Base-by-base conservation (phyloP, 2,797 vertebrate genomes). In the Denticeps clupeoides region DNA sequence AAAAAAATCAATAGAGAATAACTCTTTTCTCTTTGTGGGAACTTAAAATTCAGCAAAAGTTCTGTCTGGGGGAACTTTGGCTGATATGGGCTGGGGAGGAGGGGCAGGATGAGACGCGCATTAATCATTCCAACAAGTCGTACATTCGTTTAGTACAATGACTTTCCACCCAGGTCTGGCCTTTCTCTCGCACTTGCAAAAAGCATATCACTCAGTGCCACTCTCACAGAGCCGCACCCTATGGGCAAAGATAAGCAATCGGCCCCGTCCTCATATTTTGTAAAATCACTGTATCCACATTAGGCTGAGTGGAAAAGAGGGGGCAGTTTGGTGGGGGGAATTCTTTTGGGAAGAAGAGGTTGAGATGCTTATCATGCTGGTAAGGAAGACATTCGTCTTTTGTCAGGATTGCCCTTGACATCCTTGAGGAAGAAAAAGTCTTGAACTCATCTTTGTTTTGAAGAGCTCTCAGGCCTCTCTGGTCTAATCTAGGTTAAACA, bases 321-420 rank as follows among this genome's bases (percentile, higher is more conserved):
- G 51, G 63, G 49, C n/a, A 38, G 35, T 35, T 19, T 35, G 19
- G 16, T 4, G 7, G 35, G 38, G 4, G 18, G 16, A 16, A 70
- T 51, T 75, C 68, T 70, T 69, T 68, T 67, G 57, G 78, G 73
- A 73, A 72, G 75, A 77, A 60, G 56, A 77, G 75, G 72, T 73
- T 72, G 68, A 83, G 82, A 87, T 87, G 77, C 76, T 84, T 83
- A 88, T 87, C 84, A 71, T 61, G 55, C 67, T 71, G 73, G 73
- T 83, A 84, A 85, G 85, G 81, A 78, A 89, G 80, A 85, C 81
- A 81, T 86, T 79, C 69, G 67, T 84, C 84, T 87, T 87, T 86
- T 87, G 82, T 87, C 81, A 81, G 81, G 69, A 74, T 79, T 82
- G 81, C 84, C 84, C 87, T 86, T 84, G 82, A 87, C 82, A 76